Evolutionary conservation across 2,888 invertebrate genomes (phyloP).

Genomic region (Odontocolon sp.): DNA sequence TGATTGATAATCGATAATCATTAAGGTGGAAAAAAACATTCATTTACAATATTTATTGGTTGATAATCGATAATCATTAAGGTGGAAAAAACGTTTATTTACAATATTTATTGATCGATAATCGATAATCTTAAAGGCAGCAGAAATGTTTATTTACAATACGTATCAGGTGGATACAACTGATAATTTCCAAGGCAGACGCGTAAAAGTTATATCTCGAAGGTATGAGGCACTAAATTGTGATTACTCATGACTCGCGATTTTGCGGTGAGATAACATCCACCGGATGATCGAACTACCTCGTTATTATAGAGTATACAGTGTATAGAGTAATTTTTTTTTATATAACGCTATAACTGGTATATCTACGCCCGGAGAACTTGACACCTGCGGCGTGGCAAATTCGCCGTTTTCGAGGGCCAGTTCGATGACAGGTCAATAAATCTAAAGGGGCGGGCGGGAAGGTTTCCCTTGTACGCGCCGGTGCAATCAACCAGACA

Average conservation of each 20-base stretch:
- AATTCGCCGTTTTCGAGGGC: slow-evolving; percentile 74
- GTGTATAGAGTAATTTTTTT: slow-evolving; percentile 1
- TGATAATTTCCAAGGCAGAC: too few species aligned
- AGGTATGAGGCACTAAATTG: slow-evolving; percentile 10
- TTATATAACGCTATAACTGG: too few species aligned
- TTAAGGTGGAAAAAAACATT: too few species aligned
- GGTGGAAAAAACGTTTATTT: too few species aligned
- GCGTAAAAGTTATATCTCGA: background rate
- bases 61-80: too few species aligned
- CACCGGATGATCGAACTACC: slow-evolving; percentile 18
- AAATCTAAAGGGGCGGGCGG: slow-evolving; percentile 70
- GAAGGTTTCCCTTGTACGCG: slow-evolving; percentile 57
- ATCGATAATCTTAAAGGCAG: too few species aligned
- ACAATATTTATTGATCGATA: too few species aligned
- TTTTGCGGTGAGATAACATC: slow-evolving; percentile 28
- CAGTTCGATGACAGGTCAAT: slow-evolving; percentile 76
- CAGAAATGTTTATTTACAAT: too few species aligned
- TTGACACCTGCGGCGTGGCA: slow-evolving; percentile 78
- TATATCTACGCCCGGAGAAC: slow-evolving; percentile 64
- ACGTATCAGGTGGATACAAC: too few species aligned
- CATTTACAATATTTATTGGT: too few species aligned
- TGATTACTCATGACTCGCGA: slow-evolving; percentile 29
- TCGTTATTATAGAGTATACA: slow-evolving; percentile 39
- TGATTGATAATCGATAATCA: too few species aligned
- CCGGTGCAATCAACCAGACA: slow-evolving; percentile 71